Evolutionary conservation across 2,888 invertebrate genomes (phyloP), one percentile per base, ranked within the genome.

Genomic region (Zaprionus bogoriensis): DNA sequence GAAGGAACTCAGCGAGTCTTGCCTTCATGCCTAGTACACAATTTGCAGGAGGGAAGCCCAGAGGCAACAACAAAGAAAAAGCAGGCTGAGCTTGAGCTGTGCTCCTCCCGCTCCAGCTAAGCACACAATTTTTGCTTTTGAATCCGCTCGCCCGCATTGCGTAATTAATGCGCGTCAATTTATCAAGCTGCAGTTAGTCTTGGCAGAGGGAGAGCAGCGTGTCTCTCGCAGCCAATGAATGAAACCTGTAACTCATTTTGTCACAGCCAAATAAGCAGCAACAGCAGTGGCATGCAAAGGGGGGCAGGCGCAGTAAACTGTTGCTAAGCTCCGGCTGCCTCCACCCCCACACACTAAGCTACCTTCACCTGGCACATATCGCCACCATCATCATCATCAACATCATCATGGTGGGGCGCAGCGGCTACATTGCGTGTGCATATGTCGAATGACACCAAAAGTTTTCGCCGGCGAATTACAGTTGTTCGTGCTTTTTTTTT

Each of bases 81-180:
- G 36, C 19, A 9, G 39, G 10, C 10, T 1, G 19, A 39, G 38
- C 6, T 6, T 4, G 9, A 38, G 39, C 12, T 32, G n/a, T n/a
- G n/a, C n/a, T n/a, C n/a, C n/a, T 32, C 32, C 10, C 10, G 22
- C 41, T 41, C 20, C 17, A 39, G 20, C 20, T 22, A 25, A 14
- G 42, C 14, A 25, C 42, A 25, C 42, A 25, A 44, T 22, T 44
- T 44, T 39, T 20, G 19, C 38, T 39, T 39, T 39, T 36, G 32
- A 36, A 17, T 36, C n/a, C 32, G 9, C 17, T 17, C 1, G 38
- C 38, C 38, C 38, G 38, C 38, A 39, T 86, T 77, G 87, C 87
- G 82, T 83, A 87, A 87, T 87, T 87, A 87, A 87, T 87, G 83
- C 73, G 60, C 71, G 63, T 67, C 74, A 70, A 87, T 87, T 87